Evolutionary conservation across 1,140 invertebrate species (phyloP), one percentile per base, ranked within the genome.

Genomic region (Myzus persicae): DNA sequence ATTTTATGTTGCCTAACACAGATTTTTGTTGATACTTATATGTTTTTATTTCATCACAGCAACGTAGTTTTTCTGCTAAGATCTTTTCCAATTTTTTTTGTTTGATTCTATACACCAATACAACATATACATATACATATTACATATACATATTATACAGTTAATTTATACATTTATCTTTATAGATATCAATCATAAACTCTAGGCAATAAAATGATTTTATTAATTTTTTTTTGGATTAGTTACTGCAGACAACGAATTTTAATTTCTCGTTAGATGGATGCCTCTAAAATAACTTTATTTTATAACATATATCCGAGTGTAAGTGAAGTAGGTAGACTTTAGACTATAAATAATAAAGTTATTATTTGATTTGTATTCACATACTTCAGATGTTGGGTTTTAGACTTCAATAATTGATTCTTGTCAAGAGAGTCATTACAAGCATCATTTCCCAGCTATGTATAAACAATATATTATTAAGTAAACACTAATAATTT

Each of bases 11-110:
- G 59, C 4, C n/a, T n/a, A 76, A 4, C n/a, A 76, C n/a, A 76
- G 59, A n/a, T 76, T 76, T 76, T 76, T 76, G 59, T 76, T 76
- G 59, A 76, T 76, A 76, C n/a, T n/a, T 76, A 76, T 76, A 76
- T n/a, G 59, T 76, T 76, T 76, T 76, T 76, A 24, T n/a, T 18
- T 76, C 59, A 76, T 76, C 59, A 76, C 59, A 76, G n/a, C 59
- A 76, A 76, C 59, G 31, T n/a, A 76, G 14, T n/a, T 76, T 76
- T n/a, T 76, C 59, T 20, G 31, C 59, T 76, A 76, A 76, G 36
- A 76, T 76, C 4, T n/a, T 76, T n/a, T n/a, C 59, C 59, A 76
- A 36, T n/a, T 76, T 6, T 14, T n/a, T 18, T n/a, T 36, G 59
- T 76, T 76, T n/a, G 59, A 76, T 76, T 18, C 59, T 76, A 36